Evolutionary conservation across 2,888 invertebrate genomes (phyloP).

Genomic region (Antitype chi): DNA sequence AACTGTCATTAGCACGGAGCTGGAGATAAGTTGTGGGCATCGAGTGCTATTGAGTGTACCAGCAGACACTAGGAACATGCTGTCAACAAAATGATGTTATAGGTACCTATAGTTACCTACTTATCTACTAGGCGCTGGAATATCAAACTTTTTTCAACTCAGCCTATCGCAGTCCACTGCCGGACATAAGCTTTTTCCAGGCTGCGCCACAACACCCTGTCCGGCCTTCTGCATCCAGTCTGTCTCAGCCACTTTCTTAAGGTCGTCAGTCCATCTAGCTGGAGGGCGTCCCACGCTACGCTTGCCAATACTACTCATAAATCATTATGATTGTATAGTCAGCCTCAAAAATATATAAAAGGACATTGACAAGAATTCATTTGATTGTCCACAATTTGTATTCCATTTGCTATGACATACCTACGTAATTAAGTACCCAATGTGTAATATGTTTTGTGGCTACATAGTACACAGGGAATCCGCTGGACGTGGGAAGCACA

Average conservation of each 20-base stretch:
- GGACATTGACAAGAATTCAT: not conserved
- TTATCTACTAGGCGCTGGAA: not conserved
- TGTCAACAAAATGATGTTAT: not conserved
- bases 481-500: no score
- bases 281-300: no score
- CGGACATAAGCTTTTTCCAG: no score
- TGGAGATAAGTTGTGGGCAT: slow-evolving; percentile 46
- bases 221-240: no score
- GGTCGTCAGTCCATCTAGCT: no score
- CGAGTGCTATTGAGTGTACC: slow-evolving; percentile 16
- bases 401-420: not conserved
- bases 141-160: no score
- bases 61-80: slow-evolving; percentile 12
- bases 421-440: no score
- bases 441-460: no score
- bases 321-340: not conserved
- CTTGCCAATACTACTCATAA: not conserved
- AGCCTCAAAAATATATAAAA: not conserved
- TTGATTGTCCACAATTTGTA: not conserved
- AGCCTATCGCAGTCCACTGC: no score
- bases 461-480: no score
- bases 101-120: not conserved
- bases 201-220: no score
- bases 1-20: slow-evolving; percentile 48
- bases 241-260: no score